Evolutionary conservation across 2,113 vertebrate species (phyloP), one percentile per base, ranked within the genome.

Genomic region (Orcinus orca): DNA sequence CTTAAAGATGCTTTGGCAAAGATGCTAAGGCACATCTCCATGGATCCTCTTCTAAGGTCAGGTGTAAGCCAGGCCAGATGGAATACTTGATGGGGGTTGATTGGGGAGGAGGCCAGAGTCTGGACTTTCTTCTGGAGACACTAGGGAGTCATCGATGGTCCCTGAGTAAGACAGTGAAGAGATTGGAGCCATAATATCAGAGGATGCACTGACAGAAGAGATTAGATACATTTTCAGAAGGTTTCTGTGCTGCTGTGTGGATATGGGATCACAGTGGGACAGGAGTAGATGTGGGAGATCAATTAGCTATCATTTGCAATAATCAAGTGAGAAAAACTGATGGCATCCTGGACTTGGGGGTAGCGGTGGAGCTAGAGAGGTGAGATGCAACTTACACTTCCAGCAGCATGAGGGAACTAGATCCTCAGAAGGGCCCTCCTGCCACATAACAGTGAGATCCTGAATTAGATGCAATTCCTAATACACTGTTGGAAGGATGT

Each of bases 11-110:
- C 47, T 44, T 65, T 41, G n/a, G 55, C 11, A 63, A 80, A 92
- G 73, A 41, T 15, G 18, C 18, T 15, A 62, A 50, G 62, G 7
- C 2, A 2, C 5, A 2, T 68, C 47, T 60, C 58, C 12, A 0
- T 50, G 53, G 8, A 3, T 70, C 36, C 41, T 88, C 65, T 41
- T 77, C 33, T 62, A 5, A 68, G 36, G 50, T 6, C 6, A 50
- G 74, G 12, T 0, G 0, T 9, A 13, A 10, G 62, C 68, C 44
- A 41, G 33, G n/a, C 7, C 31, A 23, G 36, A 0, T 6, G 71
- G 23, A 63, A 33, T 31, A 5, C 31, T 53, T 9, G 41, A 60
- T 62, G 29, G 31, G 18, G 36, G 7, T 8, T 62, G 18, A 38
- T 2, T 3, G 18, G 62, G n/a, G 10, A 65, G n/a, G 60, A 25